Conservation (phyloP, 2,797 vertebrate genomes). For the Margarornis squamiger region DNA sequence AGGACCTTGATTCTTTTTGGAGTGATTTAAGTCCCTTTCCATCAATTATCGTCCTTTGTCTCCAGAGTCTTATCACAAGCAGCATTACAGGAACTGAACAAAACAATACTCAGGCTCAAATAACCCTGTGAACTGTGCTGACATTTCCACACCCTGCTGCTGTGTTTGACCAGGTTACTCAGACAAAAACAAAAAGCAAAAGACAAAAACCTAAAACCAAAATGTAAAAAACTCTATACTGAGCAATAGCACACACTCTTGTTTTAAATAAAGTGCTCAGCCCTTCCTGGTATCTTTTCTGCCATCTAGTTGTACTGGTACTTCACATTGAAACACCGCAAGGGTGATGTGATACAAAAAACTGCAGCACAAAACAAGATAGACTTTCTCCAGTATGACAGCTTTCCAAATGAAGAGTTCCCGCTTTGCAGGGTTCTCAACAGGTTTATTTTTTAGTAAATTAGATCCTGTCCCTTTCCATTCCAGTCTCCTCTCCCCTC, state of each 20-base stretch:
- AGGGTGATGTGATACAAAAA: not conserved
- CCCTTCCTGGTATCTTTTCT: constrained; percentile 20
- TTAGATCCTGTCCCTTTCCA: not conserved
- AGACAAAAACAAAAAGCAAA: constrained; percentile 5
- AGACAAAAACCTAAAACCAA: not conserved
- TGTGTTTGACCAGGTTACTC: constrained; percentile 71
- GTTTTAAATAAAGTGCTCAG: not conserved
- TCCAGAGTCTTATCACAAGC: constrained; percentile 88
- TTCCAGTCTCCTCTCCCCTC: not conserved
- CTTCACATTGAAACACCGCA: not conserved
- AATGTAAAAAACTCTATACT: not conserved
- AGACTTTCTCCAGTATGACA: not conserved
- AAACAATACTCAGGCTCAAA: constrained; percentile 87
- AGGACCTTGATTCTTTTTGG: constrained; percentile 81
- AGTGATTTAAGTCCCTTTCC: constrained; percentile 76
- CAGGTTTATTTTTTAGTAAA: not conserved
- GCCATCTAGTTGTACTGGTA: not conserved
- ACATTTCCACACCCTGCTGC: constrained; percentile 88
- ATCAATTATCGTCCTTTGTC: constrained; percentile 94
- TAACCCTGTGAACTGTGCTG: constrained; percentile 87
- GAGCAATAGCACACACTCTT: not conserved
- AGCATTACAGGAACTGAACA: constrained; percentile 90
- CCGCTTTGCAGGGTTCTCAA: not conserved
- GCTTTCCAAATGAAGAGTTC: not conserved
- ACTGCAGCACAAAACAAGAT: not conserved